Base-by-base conservation (phyloP, 2,113 vertebrate genomes). In the Psettodes erumei region DNA sequence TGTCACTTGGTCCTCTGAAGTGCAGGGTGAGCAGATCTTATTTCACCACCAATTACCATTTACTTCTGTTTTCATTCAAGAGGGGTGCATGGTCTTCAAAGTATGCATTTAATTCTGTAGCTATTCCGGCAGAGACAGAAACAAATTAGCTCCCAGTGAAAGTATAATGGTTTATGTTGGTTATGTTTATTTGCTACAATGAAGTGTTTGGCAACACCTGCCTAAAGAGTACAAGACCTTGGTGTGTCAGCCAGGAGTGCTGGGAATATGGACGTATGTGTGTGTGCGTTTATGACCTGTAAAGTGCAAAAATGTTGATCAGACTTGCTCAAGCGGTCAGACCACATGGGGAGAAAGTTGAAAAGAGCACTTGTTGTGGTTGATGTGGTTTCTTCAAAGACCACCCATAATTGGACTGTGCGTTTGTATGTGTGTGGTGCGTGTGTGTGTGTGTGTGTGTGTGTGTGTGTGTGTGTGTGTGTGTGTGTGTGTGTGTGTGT, bases 381-480 rank as follows among this genome's bases (percentile, higher is more conserved):
- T 73, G 23, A 64, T 73, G 47, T 56, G 64, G 63, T 59, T 33
- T 18, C 75, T 86, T 87, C 70, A 88, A 85, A 88, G 85, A 87
- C 63, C 84, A 81, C 82, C 83, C 68, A 62, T 86, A 71, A 77
- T 72, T 76, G 28, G 38, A 73, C 64, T 58, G 38, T 42, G 56
- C n/a, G n/a, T n/a, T n/a, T n/a, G n/a, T n/a, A n/a, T n/a, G n/a
- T n/a, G n/a, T n/a, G n/a, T n/a, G n/a, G n/a, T n/a, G n/a, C n/a
- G n/a, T n/a, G n/a, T n/a, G n/a, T n/a, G n/a, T n/a, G n/a, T n/a
- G n/a, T n/a, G n/a, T n/a, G n/a, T n/a, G n/a, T n/a, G n/a, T n/a
- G n/a, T n/a, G n/a, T n/a, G n/a, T n/a, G n/a, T n/a, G n/a, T n/a
- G n/a, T n/a, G n/a, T n/a, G n/a, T n/a, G n/a, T n/a, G n/a, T n/a